phyloP scores from a whole-genome alignment of 2,888 invertebrate species.

The Argyresthia albistria region DNA sequence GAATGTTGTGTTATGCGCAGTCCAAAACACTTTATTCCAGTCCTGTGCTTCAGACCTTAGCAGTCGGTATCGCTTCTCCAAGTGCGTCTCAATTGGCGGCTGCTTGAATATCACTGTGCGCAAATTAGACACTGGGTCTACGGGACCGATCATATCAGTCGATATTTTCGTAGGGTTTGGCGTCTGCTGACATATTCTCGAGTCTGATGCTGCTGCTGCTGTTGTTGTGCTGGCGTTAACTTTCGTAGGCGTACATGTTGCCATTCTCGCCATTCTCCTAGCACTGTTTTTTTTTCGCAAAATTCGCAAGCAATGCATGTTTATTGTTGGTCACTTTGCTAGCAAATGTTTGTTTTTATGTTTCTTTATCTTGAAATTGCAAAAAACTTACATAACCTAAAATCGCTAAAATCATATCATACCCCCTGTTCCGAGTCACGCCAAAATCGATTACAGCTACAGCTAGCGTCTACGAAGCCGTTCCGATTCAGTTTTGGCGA shows the following conservation, averaged over 20 bases:
- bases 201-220: not conserved
- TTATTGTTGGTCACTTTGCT: too few relatives aligned
- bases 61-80: conserved; percentile 77
- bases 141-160: conserved; percentile 82
- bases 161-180: conserved; percentile 51
- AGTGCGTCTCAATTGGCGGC: conserved; percentile 74
- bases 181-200: conserved; percentile 17
- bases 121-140: conserved; percentile 85
- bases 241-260: not conserved
- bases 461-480: too few relatives aligned
- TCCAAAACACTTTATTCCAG: conserved; percentile 92
- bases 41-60: conserved; percentile 78
- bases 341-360: too few relatives aligned
- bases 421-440: too few relatives aligned
- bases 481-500: too few relatives aligned
- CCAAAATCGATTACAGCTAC: too few relatives aligned
- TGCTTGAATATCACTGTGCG: conserved; percentile 79
- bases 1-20: conserved; percentile 83
- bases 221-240: not conserved
- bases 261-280: too few relatives aligned
- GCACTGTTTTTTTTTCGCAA: too few relatives aligned
- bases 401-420: too few relatives aligned
- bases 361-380: too few relatives aligned
- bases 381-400: too few relatives aligned
- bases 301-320: too few relatives aligned